phyloP scores from a whole-genome alignment of 2,113 vertebrate genomes.

The Nycticorax nycticorax region DNA sequence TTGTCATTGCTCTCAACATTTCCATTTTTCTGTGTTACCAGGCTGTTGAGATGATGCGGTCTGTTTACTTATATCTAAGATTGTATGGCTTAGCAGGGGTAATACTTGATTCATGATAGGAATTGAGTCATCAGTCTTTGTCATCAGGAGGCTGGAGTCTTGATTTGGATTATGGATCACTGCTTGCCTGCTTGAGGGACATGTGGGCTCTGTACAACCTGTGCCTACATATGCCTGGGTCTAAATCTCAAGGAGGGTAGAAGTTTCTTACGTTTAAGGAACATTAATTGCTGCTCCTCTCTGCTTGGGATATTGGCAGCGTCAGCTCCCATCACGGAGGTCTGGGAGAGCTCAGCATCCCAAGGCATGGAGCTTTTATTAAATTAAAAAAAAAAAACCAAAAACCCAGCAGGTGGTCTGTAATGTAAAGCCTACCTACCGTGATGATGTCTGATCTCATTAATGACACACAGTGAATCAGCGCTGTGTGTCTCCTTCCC shows the following conservation, averaged over 20 bases:
- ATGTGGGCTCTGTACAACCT: neutral
- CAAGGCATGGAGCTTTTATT: neutral
- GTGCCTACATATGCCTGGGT: neutral
- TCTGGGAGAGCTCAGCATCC: neutral
- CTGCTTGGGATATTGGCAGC: neutral
- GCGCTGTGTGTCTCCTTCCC: neutral
- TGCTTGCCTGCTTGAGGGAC: neutral
- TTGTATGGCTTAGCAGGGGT: neutral
- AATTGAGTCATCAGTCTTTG: conserved; percentile 4
- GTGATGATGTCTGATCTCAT: neutral
- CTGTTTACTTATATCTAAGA: neutral
- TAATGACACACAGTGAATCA: neutral
- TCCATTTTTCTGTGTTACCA: neutral
- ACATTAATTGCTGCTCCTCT: neutral
- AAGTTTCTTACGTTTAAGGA: neutral
- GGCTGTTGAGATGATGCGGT: neutral
- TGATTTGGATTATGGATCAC: neutral
- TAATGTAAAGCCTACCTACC: neutral
- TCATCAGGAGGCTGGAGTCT: neutral
- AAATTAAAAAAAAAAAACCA: neutral
- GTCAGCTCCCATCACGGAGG: neutral
- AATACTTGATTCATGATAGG: neutral
- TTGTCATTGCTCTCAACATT: neutral
- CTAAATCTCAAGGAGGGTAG: neutral
- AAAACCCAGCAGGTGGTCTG: neutral